phyloP scores from a whole-genome alignment of 2,888 invertebrate species.

The Platycheirus albimanus region DNA sequence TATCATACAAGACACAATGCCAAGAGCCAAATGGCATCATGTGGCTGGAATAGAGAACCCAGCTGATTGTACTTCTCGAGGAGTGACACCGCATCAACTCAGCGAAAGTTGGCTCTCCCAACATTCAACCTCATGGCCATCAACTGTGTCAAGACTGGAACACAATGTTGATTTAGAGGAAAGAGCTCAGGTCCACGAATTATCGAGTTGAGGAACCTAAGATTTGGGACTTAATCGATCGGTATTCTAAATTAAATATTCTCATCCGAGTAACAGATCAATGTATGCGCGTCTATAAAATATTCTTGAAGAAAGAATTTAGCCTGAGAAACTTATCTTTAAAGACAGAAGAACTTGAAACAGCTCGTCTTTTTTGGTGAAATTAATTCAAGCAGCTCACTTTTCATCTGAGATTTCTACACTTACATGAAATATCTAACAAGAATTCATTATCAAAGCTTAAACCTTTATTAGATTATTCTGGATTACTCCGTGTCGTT shows the following conservation, averaged over 20 bases:
- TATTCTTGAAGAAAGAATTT: background rate
- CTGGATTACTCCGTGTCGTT: background rate
- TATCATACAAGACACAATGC: background rate
- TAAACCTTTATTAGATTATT: background rate
- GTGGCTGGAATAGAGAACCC: constrained; percentile 2
- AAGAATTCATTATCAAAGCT: too few species aligned
- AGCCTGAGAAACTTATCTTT: background rate
- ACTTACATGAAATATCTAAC: too few species aligned
- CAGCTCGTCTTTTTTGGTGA: background rate
- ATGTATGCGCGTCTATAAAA: background rate
- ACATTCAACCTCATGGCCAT: constrained; percentile 6
- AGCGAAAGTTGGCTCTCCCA: constrained; percentile 5
- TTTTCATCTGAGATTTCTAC: background rate
- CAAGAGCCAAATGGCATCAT: constrained; percentile 10
- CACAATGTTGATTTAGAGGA: constrained; percentile 11
- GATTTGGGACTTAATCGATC: constrained; percentile 17
- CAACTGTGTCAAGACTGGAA: background rate
- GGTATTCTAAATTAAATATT: background rate
- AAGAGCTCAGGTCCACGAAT: background rate
- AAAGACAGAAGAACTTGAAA: background rate
- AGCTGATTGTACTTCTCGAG: constrained; percentile 1
- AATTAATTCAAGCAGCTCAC: background rate
- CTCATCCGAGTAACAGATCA: constrained; percentile 6
- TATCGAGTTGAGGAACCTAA: background rate
- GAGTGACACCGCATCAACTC: constrained; percentile 19